Evolutionary conservation across 2,888 invertebrate species (phyloP).

Genomic region (Polymixis lichenea): DNA sequence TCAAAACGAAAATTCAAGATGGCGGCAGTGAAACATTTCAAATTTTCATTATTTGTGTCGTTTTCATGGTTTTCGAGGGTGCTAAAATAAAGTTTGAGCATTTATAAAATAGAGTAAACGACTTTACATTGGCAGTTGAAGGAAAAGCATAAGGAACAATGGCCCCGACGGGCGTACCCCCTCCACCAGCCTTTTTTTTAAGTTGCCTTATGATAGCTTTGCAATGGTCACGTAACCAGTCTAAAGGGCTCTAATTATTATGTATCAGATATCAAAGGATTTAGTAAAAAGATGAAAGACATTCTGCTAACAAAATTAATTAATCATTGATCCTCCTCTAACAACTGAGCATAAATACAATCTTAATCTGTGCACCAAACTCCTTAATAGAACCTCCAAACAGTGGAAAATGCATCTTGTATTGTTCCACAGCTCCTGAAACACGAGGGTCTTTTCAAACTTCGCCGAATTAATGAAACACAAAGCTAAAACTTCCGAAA

Average conservation of each 20-base stretch:
- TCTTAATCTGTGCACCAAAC: background rate
- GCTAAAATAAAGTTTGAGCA: too few relatives aligned
- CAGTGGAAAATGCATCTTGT: slow-evolving; percentile 3
- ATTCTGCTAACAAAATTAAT: background rate
- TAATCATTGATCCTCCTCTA: background rate
- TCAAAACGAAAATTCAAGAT: too few relatives aligned
- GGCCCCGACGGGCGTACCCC: too few relatives aligned
- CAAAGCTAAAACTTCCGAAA: slow-evolving; percentile 42
- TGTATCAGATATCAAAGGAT: background rate
- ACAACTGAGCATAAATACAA: too few relatives aligned
- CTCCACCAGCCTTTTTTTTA: background rate
- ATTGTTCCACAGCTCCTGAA: background rate
- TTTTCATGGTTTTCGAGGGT: too few relatives aligned
- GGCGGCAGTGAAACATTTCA: too few relatives aligned
- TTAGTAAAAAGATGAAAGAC: background rate
- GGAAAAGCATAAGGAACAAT: too few relatives aligned
- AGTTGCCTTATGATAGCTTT: background rate
- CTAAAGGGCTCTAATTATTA: background rate
- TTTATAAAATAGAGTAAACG: too few relatives aligned
- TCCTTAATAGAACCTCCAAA: background rate
- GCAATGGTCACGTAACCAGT: background rate
- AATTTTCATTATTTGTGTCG: too few relatives aligned
- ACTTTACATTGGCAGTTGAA: too few relatives aligned
- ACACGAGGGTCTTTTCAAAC: slow-evolving; percentile 11
- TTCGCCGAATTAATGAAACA: slow-evolving; percentile 51